phyloP scores from a whole-genome alignment of 2,888 invertebrate genomes.

The Conchocele bisecta region DNA sequence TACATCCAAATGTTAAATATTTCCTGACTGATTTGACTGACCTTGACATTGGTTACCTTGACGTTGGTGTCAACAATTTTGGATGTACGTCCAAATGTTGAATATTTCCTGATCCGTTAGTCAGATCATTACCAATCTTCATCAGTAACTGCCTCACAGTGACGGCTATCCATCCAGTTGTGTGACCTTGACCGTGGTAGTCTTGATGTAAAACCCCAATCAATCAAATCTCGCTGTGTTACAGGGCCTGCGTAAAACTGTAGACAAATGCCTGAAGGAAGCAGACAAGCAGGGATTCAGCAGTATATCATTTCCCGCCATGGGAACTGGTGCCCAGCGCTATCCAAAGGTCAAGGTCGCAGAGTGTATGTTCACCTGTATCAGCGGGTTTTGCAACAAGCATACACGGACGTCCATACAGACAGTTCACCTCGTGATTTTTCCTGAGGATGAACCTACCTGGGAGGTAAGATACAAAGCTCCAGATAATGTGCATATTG shows the following conservation, averaged over 20 bases:
- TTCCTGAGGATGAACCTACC: conserved; percentile 50
- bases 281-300: conserved; percentile 31
- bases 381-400: conserved; percentile 46
- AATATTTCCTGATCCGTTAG: no score
- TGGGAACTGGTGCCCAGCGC: conserved; percentile 61
- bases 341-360: conserved; percentile 55
- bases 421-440: conserved; percentile 53
- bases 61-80: no score
- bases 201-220: background rate
- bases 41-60: no score
- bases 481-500: no score
- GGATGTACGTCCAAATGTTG: no score
- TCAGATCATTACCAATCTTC: no score
- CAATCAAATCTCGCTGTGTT: background rate
- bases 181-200: no score
- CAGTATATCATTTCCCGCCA: conserved; percentile 67
- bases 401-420: conserved; percentile 32
- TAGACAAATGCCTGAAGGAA: conserved; percentile 56
- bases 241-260: conserved; percentile 45
- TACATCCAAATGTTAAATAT: no score
- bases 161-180: no score
- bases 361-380: conserved; percentile 56
- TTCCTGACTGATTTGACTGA: no score
- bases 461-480: conserved; percentile 57
- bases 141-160: no score